These are phyloP conservation scores for Hemithea aestivaria DNA, from an alignment of 2,888 invertebrate genomes.

Conservation along the genomic window DNA sequence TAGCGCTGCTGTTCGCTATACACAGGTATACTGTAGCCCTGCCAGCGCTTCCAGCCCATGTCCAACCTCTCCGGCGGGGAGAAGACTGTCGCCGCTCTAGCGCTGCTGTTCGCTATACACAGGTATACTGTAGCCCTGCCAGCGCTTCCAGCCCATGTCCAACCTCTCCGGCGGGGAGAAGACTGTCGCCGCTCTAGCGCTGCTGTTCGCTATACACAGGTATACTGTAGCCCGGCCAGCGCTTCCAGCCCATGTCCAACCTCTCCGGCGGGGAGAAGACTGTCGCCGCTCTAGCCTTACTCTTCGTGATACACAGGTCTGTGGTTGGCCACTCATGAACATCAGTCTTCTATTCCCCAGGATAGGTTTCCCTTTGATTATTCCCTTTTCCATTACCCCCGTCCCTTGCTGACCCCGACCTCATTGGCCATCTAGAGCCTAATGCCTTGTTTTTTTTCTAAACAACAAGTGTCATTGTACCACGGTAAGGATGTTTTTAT, in stretches of 20 bases:
- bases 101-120: conserved; percentile 98
- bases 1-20: conserved; percentile 98
- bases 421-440: too few species aligned
- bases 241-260: conserved; percentile 99
- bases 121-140: conserved; percentile 93
- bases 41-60: conserved; percentile 99
- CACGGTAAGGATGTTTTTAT: too few species aligned
- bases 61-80: conserved; percentile 99
- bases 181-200: conserved; percentile 97
- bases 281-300: conserved; percentile 96
- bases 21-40: conserved; percentile 94
- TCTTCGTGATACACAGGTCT: conserved; percentile 98
- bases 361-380: too few species aligned
- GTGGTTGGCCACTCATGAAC: too few species aligned
- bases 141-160: conserved; percentile 99
- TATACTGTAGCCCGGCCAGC: conserved; percentile 92
- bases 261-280: conserved; percentile 99
- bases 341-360: too few species aligned
- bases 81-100: conserved; percentile 98
- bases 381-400: too few species aligned
- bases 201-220: conserved; percentile 99
- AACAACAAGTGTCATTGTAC: too few species aligned
- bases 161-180: conserved; percentile 99
- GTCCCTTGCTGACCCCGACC: too few species aligned
- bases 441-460: too few species aligned